A percentile compares a stretch with the other conserved stretches of the same genome.
Evolutionary conservation across 1,140 invertebrate genomes (phyloP).

Genomic region (Trigoniulus corallinus): DNA sequence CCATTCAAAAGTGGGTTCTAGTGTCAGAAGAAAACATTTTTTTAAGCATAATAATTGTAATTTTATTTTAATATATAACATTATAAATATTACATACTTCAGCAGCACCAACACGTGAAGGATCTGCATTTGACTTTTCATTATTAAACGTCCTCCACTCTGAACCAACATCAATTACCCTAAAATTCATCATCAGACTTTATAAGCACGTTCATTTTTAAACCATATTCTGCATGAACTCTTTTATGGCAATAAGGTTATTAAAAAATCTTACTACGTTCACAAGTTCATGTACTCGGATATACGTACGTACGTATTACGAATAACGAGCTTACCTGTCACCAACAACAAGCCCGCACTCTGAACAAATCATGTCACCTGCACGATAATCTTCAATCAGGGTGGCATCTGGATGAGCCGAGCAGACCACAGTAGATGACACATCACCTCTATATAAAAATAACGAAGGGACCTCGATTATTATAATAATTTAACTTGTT

Average conservation of each 20-base stretch:
- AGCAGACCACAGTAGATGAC: constrained; percentile 49
- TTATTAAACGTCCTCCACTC: constrained; percentile 99
- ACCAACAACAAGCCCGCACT: constrained; percentile 96
- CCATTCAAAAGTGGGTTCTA: constrained; percentile 92
- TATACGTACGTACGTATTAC: too few relatives aligned
- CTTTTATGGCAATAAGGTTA: too few relatives aligned
- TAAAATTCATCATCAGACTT: constrained; percentile 30
- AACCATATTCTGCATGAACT: too few relatives aligned
- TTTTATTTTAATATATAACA: background rate
- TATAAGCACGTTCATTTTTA: too few relatives aligned
- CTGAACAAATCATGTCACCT: constrained; percentile 96
- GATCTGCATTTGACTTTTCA: constrained; percentile 90
- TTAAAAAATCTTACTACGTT: too few relatives aligned
- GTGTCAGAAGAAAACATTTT: constrained; percentile 43
- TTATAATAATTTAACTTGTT: too few relatives aligned
- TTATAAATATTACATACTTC: constrained; percentile 23
- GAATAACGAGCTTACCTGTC: constrained; percentile 83
- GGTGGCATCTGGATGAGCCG: constrained; percentile 83
- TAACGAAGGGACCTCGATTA: too few relatives aligned
- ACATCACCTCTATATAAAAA: constrained; percentile 11
- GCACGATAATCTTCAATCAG: constrained; percentile 96
- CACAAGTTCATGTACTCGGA: too few relatives aligned
- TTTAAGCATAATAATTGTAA: background rate
- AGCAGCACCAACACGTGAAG: constrained; percentile 85
- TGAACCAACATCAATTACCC: constrained; percentile 99